phyloP scores from a whole-genome alignment of 2,888 invertebrate genomes.

The Trichacis sp. region DNA sequence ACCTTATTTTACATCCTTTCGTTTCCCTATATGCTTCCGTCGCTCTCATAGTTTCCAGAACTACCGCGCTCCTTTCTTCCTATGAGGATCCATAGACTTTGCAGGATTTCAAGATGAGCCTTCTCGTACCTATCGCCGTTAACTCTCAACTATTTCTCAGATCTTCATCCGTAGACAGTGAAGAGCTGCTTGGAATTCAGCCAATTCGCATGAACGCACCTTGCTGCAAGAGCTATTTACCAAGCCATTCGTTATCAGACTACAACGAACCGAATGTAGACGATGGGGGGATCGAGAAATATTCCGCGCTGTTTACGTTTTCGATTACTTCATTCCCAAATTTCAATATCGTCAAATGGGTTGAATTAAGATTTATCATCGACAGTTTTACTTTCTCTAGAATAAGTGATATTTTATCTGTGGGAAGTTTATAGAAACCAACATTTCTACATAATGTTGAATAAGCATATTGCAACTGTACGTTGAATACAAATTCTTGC shows the following conservation, averaged over 20 bases:
- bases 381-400: too few relatives aligned
- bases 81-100: conserved; percentile 44
- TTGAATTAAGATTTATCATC: background rate
- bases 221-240: conserved; percentile 48
- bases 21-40: conserved; percentile 34
- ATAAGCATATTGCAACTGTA: too few relatives aligned
- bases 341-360: background rate
- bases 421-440: too few relatives aligned
- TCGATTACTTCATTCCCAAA: background rate
- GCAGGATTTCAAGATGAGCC: conserved; percentile 41
- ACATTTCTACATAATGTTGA: too few relatives aligned
- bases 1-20: conserved; percentile 29
- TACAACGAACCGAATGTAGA: conserved; percentile 40
- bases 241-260: conserved; percentile 43
- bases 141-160: conserved; percentile 64
- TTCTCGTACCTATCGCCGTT: conserved; percentile 46
- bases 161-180: conserved; percentile 53
- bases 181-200: conserved; percentile 51
- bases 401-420: too few relatives aligned
- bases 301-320: conserved; percentile 6
- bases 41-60: conserved; percentile 34
- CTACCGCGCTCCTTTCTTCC: conserved; percentile 37
- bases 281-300: conserved; percentile 30
- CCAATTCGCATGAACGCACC: conserved; percentile 54
- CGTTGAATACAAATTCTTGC: too few relatives aligned